Base-by-base conservation (phyloP, 2,888 invertebrate species). In the Bombylius major region DNA sequence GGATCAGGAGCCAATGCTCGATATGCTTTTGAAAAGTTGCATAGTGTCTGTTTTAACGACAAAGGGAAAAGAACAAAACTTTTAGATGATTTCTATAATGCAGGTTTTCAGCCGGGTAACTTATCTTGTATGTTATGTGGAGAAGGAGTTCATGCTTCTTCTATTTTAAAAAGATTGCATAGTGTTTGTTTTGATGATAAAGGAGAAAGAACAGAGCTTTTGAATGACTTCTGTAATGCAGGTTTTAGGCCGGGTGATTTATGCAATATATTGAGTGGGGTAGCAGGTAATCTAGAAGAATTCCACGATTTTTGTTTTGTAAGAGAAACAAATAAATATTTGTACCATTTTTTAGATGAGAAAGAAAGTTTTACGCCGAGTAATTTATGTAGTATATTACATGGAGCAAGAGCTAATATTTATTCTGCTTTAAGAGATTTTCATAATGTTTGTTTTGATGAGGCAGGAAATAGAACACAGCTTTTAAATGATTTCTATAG, bases 361-460 rank as follows among this genome's bases (percentile, higher is more conserved):
- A n/a, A 14, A 12, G 59, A 54, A 59, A 46, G 63, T 60, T 66
- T 66, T 60, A 64, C 51, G 9, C 58, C 52, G 14, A 63, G 45
- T 39, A 61, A 66, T 50, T 64, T 68, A 61, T 65, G 62, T 61
- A 59, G 59, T 33, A 67, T 68, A 62, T 61, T 67, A 58, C 65
- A 66, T 56, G 67, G 64, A 58, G 65, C 65, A 61, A 54, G 59
- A 58, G 63, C 62, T 62, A 67, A 62, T 58, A 62, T 66, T 65
- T 66, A 62, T 58, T 59, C 63, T 62, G 67, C 63, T 65, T 63
- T 68, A 52, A 64, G 64, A 63, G 57, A 66, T 54, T 65, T 66
- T 61, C 62, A 66, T 56, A 55, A 63, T 60, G 56, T 65, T 64
- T 67, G 66, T 62, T 65, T 67, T 65, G 65, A 66, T 64, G 60